Percentiles rank a stretch among this genome's conserved stretches.
phyloP scores from a whole-genome alignment of 64 coral and sea anemone genomes.

The Montipora sp. region DNA sequence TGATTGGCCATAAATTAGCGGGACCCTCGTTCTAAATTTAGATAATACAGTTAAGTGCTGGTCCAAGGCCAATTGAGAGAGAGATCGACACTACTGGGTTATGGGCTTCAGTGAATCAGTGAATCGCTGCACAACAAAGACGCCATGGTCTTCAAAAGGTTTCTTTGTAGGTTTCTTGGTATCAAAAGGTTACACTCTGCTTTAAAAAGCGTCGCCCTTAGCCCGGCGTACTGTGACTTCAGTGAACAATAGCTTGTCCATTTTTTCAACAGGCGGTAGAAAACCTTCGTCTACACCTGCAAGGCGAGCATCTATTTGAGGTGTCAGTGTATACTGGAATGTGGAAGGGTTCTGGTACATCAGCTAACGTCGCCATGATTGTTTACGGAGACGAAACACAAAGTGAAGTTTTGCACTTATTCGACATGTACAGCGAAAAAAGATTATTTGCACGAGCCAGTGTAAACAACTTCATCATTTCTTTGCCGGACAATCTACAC shows the following conservation, averaged over 20 bases:
- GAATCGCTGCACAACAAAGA: too few relatives aligned
- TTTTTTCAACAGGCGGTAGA: conserved; percentile 64
- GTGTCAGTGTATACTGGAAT: conserved; percentile 88
- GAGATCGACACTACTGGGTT: too few relatives aligned
- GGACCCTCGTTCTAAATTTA: too few relatives aligned
- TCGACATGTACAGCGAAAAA: conserved; percentile 75
- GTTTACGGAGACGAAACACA: conserved; percentile 75
- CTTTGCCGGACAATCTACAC: conserved; percentile 62
- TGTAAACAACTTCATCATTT: conserved; percentile 79
- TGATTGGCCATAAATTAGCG: too few relatives aligned
- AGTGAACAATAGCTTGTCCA: neutral
- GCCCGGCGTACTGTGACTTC: neutral
- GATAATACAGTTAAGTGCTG: too few relatives aligned
- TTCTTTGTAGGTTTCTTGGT: too few relatives aligned
- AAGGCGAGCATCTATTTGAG: conserved; percentile 49
- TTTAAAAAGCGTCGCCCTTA: too few relatives aligned
- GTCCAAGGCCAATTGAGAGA: too few relatives aligned
- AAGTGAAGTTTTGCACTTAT: conserved; percentile 63
- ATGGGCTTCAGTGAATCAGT: too few relatives aligned
- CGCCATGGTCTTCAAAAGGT: too few relatives aligned
- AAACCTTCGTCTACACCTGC: conserved; percentile 63
- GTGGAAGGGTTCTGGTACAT: conserved; percentile 88
- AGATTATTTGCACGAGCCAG: conserved; percentile 85
- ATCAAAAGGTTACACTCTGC: too few relatives aligned
- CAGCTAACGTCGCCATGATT: conserved; percentile 75